Base-by-base conservation (phyloP, 2,888 invertebrate genomes). In the Polydrusus cervinus region DNA sequence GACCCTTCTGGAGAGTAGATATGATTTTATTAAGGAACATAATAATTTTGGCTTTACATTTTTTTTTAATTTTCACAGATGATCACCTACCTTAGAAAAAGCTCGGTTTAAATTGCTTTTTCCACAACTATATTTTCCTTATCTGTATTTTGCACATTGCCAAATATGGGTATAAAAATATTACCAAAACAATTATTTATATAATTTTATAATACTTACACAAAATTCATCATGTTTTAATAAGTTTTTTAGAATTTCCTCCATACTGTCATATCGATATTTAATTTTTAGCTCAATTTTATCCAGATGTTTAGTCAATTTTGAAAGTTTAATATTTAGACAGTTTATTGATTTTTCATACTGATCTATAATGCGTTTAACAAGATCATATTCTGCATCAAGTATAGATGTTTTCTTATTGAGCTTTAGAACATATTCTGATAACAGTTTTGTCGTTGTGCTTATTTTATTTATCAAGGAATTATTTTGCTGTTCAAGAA, bases 281-380 rank as follows among this genome's bases (percentile, higher is more conserved):
- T 71, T 70, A 6, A 79, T 40, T 67, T 74, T 79, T 2, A 51
- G 47, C 55, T 78, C 73, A 57, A 73, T 62, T 30, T 25, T 62
- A 65, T 25, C 72, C 9, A 76, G 61, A 51, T 53, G 53, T 61
- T 77, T 76, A 3, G 74, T 62, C n/a, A 77, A 57, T 51, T 65
- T 76, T 51, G 55, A 57, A 7, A 79, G 49, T 47, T 55, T 76
- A n/a, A 43, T 72, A 43, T 72, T 77, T 47, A 79, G 65, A 45
- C 20, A 53, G 1, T 77, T 75, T 20, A 74, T 13, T 1, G 65
- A 49, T 38, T 64, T 55, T 40, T 73, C 72, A 30, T 73, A 57
- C 11, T 67, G 55, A 13, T 61, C 64, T 6, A 79, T 67, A n/a
- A 57, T 65, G 30, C 67, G 13, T 68, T 68, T 16, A 7, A 80